Base-by-base conservation (phyloP, 2,797 vertebrate genomes). In the Tokudaia tokunoshimensis region DNA sequence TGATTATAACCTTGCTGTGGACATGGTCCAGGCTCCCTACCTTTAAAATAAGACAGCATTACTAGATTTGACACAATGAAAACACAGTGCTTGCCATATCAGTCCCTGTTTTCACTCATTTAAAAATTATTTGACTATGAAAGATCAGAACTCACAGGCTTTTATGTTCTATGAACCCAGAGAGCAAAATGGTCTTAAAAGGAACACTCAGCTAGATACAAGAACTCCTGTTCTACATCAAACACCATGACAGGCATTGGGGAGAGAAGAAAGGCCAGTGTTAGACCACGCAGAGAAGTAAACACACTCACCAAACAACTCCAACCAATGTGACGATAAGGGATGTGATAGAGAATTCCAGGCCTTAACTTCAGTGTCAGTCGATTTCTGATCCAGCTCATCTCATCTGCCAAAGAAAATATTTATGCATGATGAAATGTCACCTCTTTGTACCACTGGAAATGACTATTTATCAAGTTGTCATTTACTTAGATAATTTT, bases 401-500 rank as follows among this genome's bases (percentile, higher is more conserved):
- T 97, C 65, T 94, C 52, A 89, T 80, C 85, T 94, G 52, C 41
- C 78, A 78, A 89, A 92, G 76, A 91, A 95, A 90, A 94, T 79
- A 74, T 90, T 83, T 90, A 92, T 79, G 24, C 70, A 70, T 44
- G 76, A 96, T n/a, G 34, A 93, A 95, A 92, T 96, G 34, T 44
- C 65, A 91, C 63, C 65, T 67, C 75, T 91, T 10, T 47, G 79
- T 24, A 81, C 63, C 13, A 74, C 15, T 89, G 80, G 72, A 95
- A 96, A 79, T 89, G 6, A 65, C 57, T 94, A 31, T 94, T 96
- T 96, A 95, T 95, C 79, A 95, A 93, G n/a, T 92, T 95, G 44
- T 94, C 72, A 81, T 92, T 89, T 65, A 72, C 26, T 94, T 92
- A 47, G 31, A 59, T 94, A 87, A 52, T 91, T 92, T 89, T 91